A percentile compares a stretch with the other conserved stretches of the same genome.
phyloP scores from a whole-genome alignment of 2,888 invertebrate genomes.

The Pandemis corylana region DNA sequence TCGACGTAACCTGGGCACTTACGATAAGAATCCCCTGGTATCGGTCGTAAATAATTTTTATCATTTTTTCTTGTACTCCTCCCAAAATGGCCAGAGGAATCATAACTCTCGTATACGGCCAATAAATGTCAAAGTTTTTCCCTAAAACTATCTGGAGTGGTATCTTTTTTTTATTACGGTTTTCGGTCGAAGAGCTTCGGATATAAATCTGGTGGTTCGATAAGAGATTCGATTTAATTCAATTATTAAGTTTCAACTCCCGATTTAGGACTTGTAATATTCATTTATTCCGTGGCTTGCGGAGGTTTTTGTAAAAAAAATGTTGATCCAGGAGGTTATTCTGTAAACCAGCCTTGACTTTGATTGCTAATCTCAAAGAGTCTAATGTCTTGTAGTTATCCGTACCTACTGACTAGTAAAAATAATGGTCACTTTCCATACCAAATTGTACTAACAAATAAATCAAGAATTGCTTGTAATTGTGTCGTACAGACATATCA shows the following conservation, averaged over 20 bases:
- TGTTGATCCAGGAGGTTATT: background rate
- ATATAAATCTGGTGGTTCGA: conserved; percentile 35
- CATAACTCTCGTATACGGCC: conserved; percentile 70
- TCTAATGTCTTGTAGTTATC: too few species aligned
- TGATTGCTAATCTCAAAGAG: too few species aligned
- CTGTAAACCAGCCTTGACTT: too few species aligned
- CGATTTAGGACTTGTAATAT: conserved; percentile 6
- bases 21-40: conserved; percentile 29
- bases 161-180: conserved; percentile 46
- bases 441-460: too few species aligned
- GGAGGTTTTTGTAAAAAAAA: background rate
- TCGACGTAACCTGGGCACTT: conserved; percentile 31
- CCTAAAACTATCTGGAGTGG: conserved; percentile 61
- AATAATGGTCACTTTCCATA: too few species aligned
- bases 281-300: conserved; percentile 1
- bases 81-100: conserved; percentile 60
- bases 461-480: too few species aligned
- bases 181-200: conserved; percentile 36
- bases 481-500: too few species aligned
- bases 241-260: conserved; percentile 21
- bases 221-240: conserved; percentile 37
- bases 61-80: conserved; percentile 52
- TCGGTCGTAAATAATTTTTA: conserved; percentile 63
- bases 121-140: conserved; percentile 68
- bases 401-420: too few species aligned